Conservation (phyloP, 2,888 invertebrate genomes). For the Acronicta alni region DNA sequence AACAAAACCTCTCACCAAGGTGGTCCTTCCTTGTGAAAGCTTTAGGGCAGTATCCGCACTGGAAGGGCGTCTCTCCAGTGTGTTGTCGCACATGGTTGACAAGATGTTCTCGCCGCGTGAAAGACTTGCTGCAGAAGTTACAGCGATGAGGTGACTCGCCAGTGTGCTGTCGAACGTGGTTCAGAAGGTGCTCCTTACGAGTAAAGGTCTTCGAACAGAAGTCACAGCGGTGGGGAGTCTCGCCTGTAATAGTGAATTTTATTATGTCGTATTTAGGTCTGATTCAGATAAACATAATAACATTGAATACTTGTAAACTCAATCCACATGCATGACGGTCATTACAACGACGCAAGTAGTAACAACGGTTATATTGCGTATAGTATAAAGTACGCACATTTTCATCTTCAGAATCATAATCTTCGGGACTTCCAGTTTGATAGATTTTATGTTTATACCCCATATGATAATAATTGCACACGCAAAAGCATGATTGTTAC, state of each 20-base stretch:
- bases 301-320: too few relatives aligned
- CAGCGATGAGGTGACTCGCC: constrained; percentile 96
- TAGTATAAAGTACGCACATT: too few relatives aligned
- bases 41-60: constrained; percentile 95
- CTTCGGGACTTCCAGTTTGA: background rate
- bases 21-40: constrained; percentile 96
- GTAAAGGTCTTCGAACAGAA: constrained; percentile 95
- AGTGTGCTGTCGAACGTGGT: constrained; percentile 94
- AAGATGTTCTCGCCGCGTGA: constrained; percentile 95
- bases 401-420: background rate
- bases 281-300: background rate
- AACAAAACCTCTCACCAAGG: constrained; percentile 81
- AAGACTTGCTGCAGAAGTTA: constrained; percentile 95
- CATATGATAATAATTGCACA: constrained; percentile 3
- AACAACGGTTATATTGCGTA: background rate
- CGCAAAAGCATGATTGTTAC: constrained; percentile 8
- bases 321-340: too few relatives aligned
- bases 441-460: background rate
- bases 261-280: background rate
- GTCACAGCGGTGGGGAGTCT: constrained; percentile 94
- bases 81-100: constrained; percentile 95
- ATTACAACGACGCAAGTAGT: too few relatives aligned
- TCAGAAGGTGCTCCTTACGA: constrained; percentile 93
- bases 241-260: constrained; percentile 79
- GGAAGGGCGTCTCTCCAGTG: constrained; percentile 93